A percentile compares a stretch with the other conserved stretches of the same genome.
phyloP scores from a whole-genome alignment of 2,797 vertebrate species.

The Hybognathus amarus region DNA sequence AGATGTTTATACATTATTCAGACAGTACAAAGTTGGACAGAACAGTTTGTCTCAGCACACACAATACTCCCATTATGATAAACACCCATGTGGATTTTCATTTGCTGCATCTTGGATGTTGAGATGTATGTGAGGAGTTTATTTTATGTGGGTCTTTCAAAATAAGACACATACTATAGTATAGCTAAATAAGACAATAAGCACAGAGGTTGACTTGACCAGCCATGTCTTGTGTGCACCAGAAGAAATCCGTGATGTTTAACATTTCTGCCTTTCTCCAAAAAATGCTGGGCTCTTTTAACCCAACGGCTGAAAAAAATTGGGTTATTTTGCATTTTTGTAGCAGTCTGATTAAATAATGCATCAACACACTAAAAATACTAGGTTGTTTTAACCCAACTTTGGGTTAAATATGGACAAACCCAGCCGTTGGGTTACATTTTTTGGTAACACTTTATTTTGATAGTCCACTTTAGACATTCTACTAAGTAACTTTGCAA shows the following conservation, averaged over 20 bases:
- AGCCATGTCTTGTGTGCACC: not conserved
- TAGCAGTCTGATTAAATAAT: too few relatives aligned
- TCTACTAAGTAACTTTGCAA: too few relatives aligned
- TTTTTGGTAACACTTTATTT: too few relatives aligned
- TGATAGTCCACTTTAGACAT: too few relatives aligned
- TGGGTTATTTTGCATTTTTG: too few relatives aligned
- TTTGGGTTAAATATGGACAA: too few relatives aligned
- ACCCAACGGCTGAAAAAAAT: too few relatives aligned
- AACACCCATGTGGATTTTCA: not conserved
- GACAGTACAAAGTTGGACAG: not conserved
- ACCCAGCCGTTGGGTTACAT: too few relatives aligned
- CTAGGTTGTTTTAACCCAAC: too few relatives aligned
- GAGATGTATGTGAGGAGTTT: too few relatives aligned
- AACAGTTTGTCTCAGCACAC: not conserved
- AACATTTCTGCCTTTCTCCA: not conserved
- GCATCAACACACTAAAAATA: too few relatives aligned
- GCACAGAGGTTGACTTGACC: not conserved
- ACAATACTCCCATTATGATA: not conserved
- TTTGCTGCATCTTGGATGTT: not conserved
- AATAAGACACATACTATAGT: not conserved
- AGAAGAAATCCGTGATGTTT: not conserved
- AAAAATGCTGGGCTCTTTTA: too few relatives aligned
- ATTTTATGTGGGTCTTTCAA: not conserved
- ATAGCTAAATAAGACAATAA: not conserved
- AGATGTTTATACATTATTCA: constrained; percentile 28